Conservation (phyloP, 2,797 vertebrate genomes). For the Vespertilio murinus region DNA sequence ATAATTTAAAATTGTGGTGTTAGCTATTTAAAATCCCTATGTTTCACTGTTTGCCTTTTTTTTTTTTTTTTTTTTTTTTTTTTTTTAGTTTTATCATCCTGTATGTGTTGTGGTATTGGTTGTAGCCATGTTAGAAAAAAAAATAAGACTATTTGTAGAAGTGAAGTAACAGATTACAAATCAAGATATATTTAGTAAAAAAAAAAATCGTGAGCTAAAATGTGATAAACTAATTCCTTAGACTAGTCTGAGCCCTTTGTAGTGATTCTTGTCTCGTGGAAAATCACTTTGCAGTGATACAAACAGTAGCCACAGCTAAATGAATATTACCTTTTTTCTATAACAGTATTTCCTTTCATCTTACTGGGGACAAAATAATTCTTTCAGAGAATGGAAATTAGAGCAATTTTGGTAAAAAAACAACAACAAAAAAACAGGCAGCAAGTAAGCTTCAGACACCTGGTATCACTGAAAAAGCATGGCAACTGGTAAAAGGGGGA, state of each 20-base stretch:
- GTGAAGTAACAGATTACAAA: slow-evolving; percentile 17
- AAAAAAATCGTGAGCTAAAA: neutral
- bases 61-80: neutral
- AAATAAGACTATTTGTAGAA: neutral
- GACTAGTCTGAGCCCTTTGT: neutral
- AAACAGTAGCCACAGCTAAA: neutral
- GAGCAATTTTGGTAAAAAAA: neutral
- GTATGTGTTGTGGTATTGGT: neutral
- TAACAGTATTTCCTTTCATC: neutral
- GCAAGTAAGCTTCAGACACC: neutral
- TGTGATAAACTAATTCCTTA: neutral
- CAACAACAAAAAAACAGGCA: neutral
- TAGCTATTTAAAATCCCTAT: slow-evolving; percentile 10
- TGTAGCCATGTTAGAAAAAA: neutral
- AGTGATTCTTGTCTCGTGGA: neutral
- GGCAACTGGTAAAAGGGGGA: too few relatives aligned
- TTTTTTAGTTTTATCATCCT: neutral
- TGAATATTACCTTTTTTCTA: neutral
- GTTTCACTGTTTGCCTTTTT: neutral
- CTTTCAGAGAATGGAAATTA: slow-evolving; percentile 25
- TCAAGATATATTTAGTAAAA: neutral
- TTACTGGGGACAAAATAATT: slow-evolving; percentile 11
- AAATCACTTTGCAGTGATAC: neutral
- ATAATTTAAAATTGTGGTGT: neutral
- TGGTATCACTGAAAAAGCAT: neutral